phyloP scores from a whole-genome alignment of 2,888 invertebrate genomes.

The Nephrocerus scutellatus region DNA sequence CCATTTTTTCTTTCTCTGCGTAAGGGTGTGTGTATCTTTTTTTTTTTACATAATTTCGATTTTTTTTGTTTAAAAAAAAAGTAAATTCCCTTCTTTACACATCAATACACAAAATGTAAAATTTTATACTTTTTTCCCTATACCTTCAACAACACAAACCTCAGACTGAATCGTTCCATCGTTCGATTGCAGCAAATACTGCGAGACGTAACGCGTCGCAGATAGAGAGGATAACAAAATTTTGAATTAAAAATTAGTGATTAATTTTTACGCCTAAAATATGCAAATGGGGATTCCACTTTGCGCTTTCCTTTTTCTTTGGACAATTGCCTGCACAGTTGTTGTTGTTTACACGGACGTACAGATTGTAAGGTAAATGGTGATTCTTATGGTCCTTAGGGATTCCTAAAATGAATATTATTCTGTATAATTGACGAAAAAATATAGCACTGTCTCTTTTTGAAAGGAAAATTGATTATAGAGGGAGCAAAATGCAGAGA shows the following conservation, averaged over 20 bases:
- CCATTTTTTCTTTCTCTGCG: too few relatives aligned
- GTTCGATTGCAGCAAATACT: too few relatives aligned
- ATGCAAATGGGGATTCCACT: slow-evolving; percentile 15
- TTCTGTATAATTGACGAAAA: slow-evolving; percentile 9
- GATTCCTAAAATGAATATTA: too few relatives aligned
- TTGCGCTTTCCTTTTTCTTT: too few relatives aligned
- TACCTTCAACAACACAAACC: too few relatives aligned
- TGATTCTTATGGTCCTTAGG: background rate
- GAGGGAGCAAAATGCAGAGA: slow-evolving; percentile 6
- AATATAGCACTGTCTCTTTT: slow-evolving; percentile 10
- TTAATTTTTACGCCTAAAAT: slow-evolving; percentile 18
- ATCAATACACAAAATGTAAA: too few relatives aligned
- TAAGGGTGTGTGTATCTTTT: slow-evolving; percentile 19
- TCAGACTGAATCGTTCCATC: too few relatives aligned
- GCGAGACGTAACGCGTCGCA: too few relatives aligned
- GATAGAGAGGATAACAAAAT: slow-evolving; percentile 15
- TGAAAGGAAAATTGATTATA: slow-evolving; percentile 16
- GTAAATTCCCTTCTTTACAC: too few relatives aligned
- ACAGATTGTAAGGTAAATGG: slow-evolving; percentile 5
- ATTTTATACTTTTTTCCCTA: too few relatives aligned
- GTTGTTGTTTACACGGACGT: slow-evolving; percentile 8
- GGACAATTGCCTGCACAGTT: slow-evolving; percentile 3
- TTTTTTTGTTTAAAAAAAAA: slow-evolving; percentile 4
- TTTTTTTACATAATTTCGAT: slow-evolving; percentile 10
- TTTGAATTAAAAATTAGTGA: slow-evolving; percentile 20